Base-by-base conservation (phyloP, 2,113 vertebrate genomes). In the Xyrauchen texanus region DNA sequence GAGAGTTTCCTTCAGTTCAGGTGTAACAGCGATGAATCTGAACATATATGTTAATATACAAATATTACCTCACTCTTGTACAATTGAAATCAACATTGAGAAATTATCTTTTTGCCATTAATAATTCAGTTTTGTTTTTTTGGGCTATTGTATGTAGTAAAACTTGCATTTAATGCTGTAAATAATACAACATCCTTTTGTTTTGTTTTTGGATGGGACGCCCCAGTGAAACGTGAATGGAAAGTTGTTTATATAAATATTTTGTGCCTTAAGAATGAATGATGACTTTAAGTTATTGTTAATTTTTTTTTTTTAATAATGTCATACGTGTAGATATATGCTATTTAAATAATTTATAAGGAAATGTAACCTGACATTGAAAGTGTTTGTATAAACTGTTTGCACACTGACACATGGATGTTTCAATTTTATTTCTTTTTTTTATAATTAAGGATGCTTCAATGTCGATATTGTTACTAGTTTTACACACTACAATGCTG, bases 281-380 rank as follows among this genome's bases (percentile, higher is more conserved):
- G 81, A 93, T 94, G 93, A 93, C 89, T 94, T 90, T 98, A 98
- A 98, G 92, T 98, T 97, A 98, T 98, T 95, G 89, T 70, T 94
- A 45, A 76, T 87, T 82, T 88, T 94, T 88, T n/a, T 92, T 88
- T 93, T 92, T 89, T 96, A 93, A 90, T 93, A 92, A 92, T 94
- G 94, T 95, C 91, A 91, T 34, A 34, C 95, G 91, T 99, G 95
- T 98, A 98, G 95, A 98, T 98, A 96, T 65, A 95, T 77, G 95
- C 96, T 99, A 99, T 98, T 99, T 98, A 99, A 99, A 94, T 99
- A 99, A 99, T 97, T 98, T 98, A 99, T 98, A 94, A 92, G 91
- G 95, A 96, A 95, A 93, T 93, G 93, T 93, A 93, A 93, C 93
- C 94, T 93, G 91, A 93, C 94, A 93, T 92, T 60, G 93, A 93